phyloP scores from a whole-genome alignment of 2,797 vertebrate species.

The Silurus aristotelis region DNA sequence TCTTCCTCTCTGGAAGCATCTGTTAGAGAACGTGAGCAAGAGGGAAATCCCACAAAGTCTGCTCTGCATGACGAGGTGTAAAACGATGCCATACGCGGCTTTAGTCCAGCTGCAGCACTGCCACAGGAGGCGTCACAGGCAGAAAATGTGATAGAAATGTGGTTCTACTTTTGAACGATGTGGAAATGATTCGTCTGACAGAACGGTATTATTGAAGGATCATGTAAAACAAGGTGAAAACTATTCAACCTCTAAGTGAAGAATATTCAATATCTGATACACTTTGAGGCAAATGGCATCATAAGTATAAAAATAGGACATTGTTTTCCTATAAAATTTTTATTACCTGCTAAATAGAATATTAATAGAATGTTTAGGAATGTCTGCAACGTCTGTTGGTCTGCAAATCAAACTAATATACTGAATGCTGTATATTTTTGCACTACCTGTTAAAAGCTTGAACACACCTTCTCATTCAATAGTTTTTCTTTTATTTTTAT shows the following conservation, averaged over 20 bases:
- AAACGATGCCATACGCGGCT: constrained; percentile 41
- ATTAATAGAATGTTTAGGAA: background rate
- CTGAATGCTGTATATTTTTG: no score
- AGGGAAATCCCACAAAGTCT: constrained; percentile 41
- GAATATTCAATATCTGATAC: background rate
- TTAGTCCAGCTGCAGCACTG: constrained; percentile 22
- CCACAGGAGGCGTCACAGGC: constrained; percentile 24
- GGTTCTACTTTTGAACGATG: background rate
- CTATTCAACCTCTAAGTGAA: background rate
- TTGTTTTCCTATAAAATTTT: background rate
- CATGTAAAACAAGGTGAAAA: background rate
- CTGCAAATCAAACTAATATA: background rate
- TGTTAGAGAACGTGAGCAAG: constrained; percentile 19
- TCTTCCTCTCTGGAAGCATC: constrained; percentile 32
- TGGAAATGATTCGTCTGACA: background rate
- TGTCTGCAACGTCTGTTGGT: no score
- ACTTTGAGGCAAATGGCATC: background rate
- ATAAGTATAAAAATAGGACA: background rate
- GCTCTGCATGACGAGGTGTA: constrained; percentile 48
- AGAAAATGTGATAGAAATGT: constrained; percentile 27
- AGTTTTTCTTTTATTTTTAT: no score
- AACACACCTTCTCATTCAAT: no score
- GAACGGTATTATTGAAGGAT: background rate
- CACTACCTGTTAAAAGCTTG: no score
- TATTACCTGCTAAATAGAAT: background rate